Percentiles rank a stretch among this genome's conserved stretches.
phyloP scores from a whole-genome alignment of 2,888 invertebrate genomes.

The Acrobasis suavella region DNA sequence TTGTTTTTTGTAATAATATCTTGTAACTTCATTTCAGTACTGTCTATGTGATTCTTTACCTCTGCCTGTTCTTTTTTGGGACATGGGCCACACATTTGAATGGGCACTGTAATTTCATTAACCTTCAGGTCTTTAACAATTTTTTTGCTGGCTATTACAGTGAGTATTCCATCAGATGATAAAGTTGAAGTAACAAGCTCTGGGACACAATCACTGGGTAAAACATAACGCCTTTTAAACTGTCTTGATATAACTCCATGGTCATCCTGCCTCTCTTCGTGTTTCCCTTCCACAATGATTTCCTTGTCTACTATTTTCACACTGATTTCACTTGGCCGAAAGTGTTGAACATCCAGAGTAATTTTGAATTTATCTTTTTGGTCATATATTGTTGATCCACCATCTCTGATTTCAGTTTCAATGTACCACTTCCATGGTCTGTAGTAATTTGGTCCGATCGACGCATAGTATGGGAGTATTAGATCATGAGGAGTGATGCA shows the following conservation, averaged over 20 bases:
- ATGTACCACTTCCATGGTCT: constrained; percentile 48
- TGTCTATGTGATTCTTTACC: constrained; percentile 21
- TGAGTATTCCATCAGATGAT: constrained; percentile 54
- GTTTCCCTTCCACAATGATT: constrained; percentile 82
- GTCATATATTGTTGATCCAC: constrained; percentile 47
- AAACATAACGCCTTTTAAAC: constrained; percentile 67
- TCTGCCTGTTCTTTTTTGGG: constrained; percentile 27
- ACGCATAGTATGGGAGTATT: constrained; percentile 43
- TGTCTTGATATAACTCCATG: constrained; percentile 73
- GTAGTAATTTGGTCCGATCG: constrained; percentile 39
- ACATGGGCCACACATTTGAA: constrained; percentile 41
- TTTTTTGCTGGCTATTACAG: constrained; percentile 43
- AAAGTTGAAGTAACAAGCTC: constrained; percentile 51
- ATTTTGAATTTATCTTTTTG: constrained; percentile 74
- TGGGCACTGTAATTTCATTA: constrained; percentile 49
- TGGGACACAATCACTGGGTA: constrained; percentile 55
- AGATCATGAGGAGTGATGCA: constrained; percentile 47
- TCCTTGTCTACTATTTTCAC: constrained; percentile 85
- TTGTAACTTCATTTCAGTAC: constrained; percentile 29
- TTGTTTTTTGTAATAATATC: constrained; percentile 30
- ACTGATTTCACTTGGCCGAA: constrained; percentile 85
- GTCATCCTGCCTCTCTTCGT: constrained; percentile 73
- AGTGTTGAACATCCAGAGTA: constrained; percentile 86
- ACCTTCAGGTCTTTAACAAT: constrained; percentile 28
- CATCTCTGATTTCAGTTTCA: constrained; percentile 42